A percentile compares a stretch with the other conserved stretches of the same genome.
phyloP scores from a whole-genome alignment of 2,113 vertebrate species.

The Rutilus rutilus region DNA sequence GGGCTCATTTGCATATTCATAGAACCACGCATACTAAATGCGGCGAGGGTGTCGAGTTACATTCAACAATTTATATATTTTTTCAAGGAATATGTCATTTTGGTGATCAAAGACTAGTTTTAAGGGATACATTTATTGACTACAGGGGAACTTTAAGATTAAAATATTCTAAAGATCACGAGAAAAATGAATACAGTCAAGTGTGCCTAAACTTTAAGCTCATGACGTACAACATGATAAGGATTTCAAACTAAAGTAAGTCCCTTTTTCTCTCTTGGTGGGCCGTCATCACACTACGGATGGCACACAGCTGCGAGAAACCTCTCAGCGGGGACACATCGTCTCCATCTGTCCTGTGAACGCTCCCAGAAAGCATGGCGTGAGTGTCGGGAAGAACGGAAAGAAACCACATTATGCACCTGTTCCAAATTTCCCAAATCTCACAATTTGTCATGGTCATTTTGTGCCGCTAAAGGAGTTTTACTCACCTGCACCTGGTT shows the following conservation, averaged over 20 bases:
- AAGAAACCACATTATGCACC: constrained; percentile 30
- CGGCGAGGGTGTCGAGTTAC: no score
- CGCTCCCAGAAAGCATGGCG: constrained; percentile 60
- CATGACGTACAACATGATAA: background rate
- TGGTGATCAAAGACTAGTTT: no score
- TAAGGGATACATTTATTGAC: no score
- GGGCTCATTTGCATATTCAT: no score
- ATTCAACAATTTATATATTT: no score
- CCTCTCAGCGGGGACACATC: constrained; percentile 76
- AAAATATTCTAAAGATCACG: background rate
- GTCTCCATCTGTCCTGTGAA: constrained; percentile 79
- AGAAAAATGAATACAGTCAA: background rate
- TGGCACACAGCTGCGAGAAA: constrained; percentile 77
- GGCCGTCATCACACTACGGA: constrained; percentile 73
- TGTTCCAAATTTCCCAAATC: constrained; percentile 40
- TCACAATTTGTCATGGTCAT: constrained; percentile 42
- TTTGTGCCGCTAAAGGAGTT: constrained; percentile 40
- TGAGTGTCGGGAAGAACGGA: constrained; percentile 55
- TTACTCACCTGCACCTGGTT: constrained; percentile 35
- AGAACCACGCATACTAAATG: no score
- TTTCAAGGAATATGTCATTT: no score
- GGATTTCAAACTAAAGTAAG: background rate
- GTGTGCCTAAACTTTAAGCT: background rate
- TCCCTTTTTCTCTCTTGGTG: constrained; percentile 14
- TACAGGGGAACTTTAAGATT: no score